Conservation (phyloP, 2,888 invertebrate genomes). For the Rosalia funebris region DNA sequence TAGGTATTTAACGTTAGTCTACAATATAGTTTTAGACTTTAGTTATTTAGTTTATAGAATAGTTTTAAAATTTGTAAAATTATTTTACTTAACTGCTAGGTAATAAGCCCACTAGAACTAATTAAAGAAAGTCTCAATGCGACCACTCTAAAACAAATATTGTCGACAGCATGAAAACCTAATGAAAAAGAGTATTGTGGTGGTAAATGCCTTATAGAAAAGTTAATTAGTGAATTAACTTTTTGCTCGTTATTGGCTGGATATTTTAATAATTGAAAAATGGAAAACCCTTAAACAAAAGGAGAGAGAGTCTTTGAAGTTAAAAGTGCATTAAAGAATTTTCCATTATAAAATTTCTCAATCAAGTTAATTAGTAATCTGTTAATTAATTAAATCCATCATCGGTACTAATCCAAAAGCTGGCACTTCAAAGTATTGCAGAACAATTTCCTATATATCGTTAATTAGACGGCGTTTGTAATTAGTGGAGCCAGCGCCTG, state of each 20-base stretch:
- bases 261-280: conserved; percentile 47
- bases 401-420: conserved; percentile 60
- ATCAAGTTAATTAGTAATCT: conserved; percentile 63
- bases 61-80: no score
- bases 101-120: no score
- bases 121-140: no score
- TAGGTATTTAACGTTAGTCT: no score
- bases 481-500: conserved; percentile 59
- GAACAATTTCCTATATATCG: conserved; percentile 65
- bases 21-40: no score
- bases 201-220: conserved; percentile 41
- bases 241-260: conserved; percentile 42
- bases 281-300: conserved; percentile 43
- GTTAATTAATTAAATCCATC: conserved; percentile 64
- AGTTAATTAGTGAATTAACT: conserved; percentile 46
- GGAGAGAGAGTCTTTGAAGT: conserved; percentile 44
- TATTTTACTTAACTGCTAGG: no score
- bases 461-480: conserved; percentile 64
- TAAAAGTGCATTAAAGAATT: conserved; percentile 54
- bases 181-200: conserved; percentile 36
- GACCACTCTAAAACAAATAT: conserved; percentile 11
- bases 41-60: no score
- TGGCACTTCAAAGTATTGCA: conserved; percentile 63
- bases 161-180: conserved; percentile 20
- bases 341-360: conserved; percentile 57